Percentiles rank a stretch among this genome's conserved stretches.
phyloP scores from a whole-genome alignment of 2,888 invertebrate genomes.

The Tetragonisca angustula region DNA sequence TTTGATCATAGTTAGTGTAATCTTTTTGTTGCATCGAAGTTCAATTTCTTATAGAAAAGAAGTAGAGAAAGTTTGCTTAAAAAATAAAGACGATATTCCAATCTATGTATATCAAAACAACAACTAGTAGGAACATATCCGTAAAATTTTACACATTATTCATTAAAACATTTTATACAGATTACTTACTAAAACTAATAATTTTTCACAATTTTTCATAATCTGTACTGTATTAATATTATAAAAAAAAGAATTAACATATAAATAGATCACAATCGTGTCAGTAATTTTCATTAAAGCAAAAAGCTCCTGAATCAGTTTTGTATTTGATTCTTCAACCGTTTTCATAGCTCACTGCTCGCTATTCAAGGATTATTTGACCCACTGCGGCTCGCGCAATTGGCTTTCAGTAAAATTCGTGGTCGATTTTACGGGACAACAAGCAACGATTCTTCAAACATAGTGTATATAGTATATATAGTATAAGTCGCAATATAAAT shows the following conservation, averaged over 20 bases:
- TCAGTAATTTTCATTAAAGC: background rate
- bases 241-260: background rate
- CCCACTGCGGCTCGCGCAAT: background rate
- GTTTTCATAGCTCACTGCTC: conserved; percentile 7
- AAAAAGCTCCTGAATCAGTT: background rate
- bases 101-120: no score
- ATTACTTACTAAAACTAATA: no score
- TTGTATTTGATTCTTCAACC: background rate
- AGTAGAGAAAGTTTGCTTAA: no score
- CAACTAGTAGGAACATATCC: no score
- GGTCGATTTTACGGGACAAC: conserved; percentile 7
- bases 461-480: no score
- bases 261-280: background rate
- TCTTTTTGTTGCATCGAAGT: no score
- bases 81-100: no score
- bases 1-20: background rate
- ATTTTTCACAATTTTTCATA: no score
- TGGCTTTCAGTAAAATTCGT: conserved; percentile 2
- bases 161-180: no score
- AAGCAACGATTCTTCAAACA: conserved; percentile 23
- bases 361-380: background rate
- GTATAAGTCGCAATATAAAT: no score
- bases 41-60: no score
- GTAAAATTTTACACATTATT: no score
- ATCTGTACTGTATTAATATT: background rate